These are phyloP conservation scores for Amblyjoppa fuscipennis DNA, from an alignment of 2,888 invertebrate species.

Conservation along the genomic window DNA sequence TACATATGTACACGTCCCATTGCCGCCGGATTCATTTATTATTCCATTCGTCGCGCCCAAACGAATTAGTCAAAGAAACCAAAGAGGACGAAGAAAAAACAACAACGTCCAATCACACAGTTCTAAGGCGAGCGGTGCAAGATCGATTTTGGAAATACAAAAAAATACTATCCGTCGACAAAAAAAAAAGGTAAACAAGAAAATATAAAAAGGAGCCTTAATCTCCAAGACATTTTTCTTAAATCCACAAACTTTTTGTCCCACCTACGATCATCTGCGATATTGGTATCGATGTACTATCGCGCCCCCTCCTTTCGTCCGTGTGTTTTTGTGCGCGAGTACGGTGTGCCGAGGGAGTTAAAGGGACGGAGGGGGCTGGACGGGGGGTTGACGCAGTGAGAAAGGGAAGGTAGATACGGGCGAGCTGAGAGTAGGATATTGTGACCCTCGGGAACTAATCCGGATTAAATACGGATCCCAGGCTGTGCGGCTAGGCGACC, in stretches of 20 bases:
- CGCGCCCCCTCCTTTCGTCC: background rate
- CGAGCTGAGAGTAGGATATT: slow-evolving; percentile 81
- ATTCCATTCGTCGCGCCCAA: slow-evolving; percentile 30
- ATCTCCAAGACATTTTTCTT: background rate
- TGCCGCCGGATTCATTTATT: slow-evolving; percentile 48
- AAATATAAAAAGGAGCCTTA: background rate
- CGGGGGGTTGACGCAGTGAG: slow-evolving; percentile 41
- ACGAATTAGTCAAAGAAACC: slow-evolving; percentile 31
- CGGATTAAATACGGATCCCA: slow-evolving; percentile 84
- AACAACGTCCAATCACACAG: background rate
- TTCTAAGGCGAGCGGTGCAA: background rate
- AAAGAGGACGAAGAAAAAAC: background rate
- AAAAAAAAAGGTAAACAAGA: background rate
- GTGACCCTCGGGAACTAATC: slow-evolving; percentile 84
- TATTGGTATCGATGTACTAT: background rate
- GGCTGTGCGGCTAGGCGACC: slow-evolving; percentile 82
- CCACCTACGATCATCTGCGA: background rate
- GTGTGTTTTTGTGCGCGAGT: slow-evolving; percentile 64
- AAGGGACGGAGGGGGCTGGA: slow-evolving; percentile 46
- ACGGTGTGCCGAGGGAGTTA: slow-evolving; percentile 49
- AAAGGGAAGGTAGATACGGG: slow-evolving; percentile 71
- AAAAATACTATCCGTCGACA: too few relatives aligned
- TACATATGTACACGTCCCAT: slow-evolving; percentile 8
- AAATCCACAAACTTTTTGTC: background rate
- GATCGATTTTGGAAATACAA: background rate